These are phyloP conservation scores for Arothron firmamentum DNA, from an alignment of 2,113 vertebrate genomes.

Conservation along the genomic window DNA sequence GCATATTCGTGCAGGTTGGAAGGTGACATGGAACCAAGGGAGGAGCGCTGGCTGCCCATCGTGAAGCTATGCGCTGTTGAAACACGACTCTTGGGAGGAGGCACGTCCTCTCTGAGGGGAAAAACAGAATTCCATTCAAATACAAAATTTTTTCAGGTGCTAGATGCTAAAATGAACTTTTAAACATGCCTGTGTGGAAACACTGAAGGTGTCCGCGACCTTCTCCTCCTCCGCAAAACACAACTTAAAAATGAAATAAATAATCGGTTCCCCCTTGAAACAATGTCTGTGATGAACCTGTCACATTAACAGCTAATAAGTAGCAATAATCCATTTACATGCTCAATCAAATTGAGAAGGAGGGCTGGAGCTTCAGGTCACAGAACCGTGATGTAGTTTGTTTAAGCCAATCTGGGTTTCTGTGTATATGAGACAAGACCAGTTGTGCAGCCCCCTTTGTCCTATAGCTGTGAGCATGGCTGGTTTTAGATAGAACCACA, in stretches of 20 bases:
- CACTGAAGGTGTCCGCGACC: not conserved
- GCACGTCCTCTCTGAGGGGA: slow-evolving; percentile 87
- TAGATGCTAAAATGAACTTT: slow-evolving; percentile 9
- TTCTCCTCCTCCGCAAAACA: slow-evolving; percentile 37
- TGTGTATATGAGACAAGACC: slow-evolving; percentile 45
- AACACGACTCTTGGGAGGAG: slow-evolving; percentile 91
- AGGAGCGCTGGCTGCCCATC: slow-evolving; percentile 93
- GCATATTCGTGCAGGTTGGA: slow-evolving; percentile 93
- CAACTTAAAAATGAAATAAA: slow-evolving; percentile 21
- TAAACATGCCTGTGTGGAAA: slow-evolving; percentile 1
- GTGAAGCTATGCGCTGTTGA: slow-evolving; percentile 93
- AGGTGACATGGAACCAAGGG: slow-evolving; percentile 95
- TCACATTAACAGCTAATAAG: slow-evolving; percentile 70
- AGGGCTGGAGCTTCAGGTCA: slow-evolving; percentile 35
- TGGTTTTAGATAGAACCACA: slow-evolving; percentile 56
- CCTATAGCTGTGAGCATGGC: slow-evolving; percentile 53
- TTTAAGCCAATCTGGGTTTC: slow-evolving; percentile 29
- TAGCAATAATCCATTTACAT: slow-evolving; percentile 73
- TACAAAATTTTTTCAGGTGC: not conserved
- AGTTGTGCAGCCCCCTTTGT: slow-evolving; percentile 71
- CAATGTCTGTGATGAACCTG: slow-evolving; percentile 9
- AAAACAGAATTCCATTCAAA: slow-evolving; percentile 8
- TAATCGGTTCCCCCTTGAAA: slow-evolving; percentile 20
- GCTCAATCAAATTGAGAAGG: slow-evolving; percentile 62
- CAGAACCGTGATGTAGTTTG: slow-evolving; percentile 22